phyloP scores from a whole-genome alignment of 2,113 vertebrate genomes.

The Apaloderma vittatum region DNA sequence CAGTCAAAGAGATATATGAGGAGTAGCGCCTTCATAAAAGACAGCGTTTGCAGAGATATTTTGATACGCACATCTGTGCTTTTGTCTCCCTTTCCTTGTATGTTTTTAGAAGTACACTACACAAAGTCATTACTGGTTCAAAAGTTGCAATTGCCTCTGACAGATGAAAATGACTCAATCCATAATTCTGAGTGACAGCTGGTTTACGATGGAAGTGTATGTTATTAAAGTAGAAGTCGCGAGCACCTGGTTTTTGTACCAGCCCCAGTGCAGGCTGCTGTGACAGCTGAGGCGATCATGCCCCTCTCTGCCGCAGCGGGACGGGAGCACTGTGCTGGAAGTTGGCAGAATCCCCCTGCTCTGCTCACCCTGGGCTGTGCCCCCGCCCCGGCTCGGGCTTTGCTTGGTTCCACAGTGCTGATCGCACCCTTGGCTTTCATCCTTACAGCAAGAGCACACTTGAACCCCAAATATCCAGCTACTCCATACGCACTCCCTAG shows the following conservation, averaged over 20 bases:
- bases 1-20: not conserved
- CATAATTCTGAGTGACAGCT: not conserved
- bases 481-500: not conserved
- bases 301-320: not conserved
- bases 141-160: not conserved
- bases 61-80: not conserved
- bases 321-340: too few relatives aligned
- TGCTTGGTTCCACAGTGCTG: too few relatives aligned
- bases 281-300: too few relatives aligned
- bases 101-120: too few relatives aligned
- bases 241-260: not conserved
- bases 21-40: not conserved
- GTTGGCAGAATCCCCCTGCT: too few relatives aligned
- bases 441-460: too few relatives aligned
- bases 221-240: not conserved
- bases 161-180: not conserved
- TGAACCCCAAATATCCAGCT: not conserved
- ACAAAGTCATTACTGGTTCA: not conserved
- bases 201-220: not conserved
- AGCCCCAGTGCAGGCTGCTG: accelerated
- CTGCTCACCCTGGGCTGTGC: not conserved
- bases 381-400: accelerated
- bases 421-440: not conserved
- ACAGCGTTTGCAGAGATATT: not conserved
- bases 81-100: not conserved